Base-by-base conservation (phyloP, 2,797 vertebrate species). In the Helostoma temminkii region DNA sequence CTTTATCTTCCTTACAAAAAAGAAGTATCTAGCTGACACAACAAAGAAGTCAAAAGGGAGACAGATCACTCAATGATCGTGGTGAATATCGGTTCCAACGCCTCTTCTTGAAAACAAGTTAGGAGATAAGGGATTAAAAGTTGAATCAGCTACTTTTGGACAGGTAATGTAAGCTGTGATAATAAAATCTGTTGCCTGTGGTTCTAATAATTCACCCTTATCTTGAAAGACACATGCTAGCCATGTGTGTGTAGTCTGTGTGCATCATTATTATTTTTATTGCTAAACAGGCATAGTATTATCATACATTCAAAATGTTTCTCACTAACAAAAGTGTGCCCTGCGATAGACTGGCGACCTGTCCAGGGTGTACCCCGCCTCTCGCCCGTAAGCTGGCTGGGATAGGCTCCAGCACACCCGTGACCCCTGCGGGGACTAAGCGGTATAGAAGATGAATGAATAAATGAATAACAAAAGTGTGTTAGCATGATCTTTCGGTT, bases 121-220 rank as follows among this genome's bases (percentile, higher is more conserved):
- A 16, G 10, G 16, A 42, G 28, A 81, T 54, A 63, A 45, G 39
- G 14, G 22, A 48, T 57, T 71, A 5, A 30, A 49, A 36, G 30
- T 19, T 48, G 28, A 68, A 78, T 64, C 45, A 58, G 53, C 32
- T 66, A n/a, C 22, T 24, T 49, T 50, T 62, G 21, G 50, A 68
- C 43, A 71, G 37, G 4, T 67, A 49, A 61, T 64, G 28, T 52
- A 55, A 50, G 37, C 3, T 0, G n/a, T 18, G 68, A 46, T 41
- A 69, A 24, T 65, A 30, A 16, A 50, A 73, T 66, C 24, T 49
- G 48, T 2, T 26, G n/a, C 18, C 43, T 9, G 16, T 26, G 24
- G 9, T 45, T 74, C 1, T 25, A 58, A 65, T 77, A 55, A 71
- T 73, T 79, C 67, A 66, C 15, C 24, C 48, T 73, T 48, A 66